Evolutionary conservation across 2,888 invertebrate genomes (phyloP), one percentile per base, ranked within the genome.

Genomic region (Morpho deidamia): DNA sequence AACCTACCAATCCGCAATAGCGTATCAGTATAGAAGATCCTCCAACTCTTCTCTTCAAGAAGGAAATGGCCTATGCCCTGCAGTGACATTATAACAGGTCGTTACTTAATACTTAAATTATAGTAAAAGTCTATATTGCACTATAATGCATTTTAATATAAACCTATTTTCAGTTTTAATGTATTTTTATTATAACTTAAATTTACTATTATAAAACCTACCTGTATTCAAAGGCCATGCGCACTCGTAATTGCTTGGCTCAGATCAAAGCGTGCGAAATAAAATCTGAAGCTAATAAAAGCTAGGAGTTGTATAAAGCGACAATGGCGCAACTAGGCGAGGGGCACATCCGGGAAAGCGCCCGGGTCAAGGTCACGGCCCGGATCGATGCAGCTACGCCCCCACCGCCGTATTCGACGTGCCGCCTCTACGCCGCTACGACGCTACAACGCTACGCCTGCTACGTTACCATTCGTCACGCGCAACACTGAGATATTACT

Each of bases 341-440:
- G 72, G 64, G 65, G 78, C 72, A 83, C 81, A 85, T 83, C 89
- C 87, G 89, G 88, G 88, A 87, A 83, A 81, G 84, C 87, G 88
- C 87, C 79, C 91, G 79, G 91, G 92, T 91, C 92, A 92, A 91
- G 92, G 92, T 92, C 92, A 91, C 90, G 90, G 88, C 79, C 83
- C 80, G 86, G 91, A 91, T 91, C 92, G 92, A 92, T 92, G 90
- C 90, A 91, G 92, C 91, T 82, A 82, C 82, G 81, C 75, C 77
- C 79, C 78, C 72, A 70, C 71, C 69, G 70, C 73, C 72, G 72
- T 75, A 69, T 69, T 71, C 64, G n/a, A 23, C 56, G 58, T 62
- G 69, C 61, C 73, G 70, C 62, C 67, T 64, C 69, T 72, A 71
- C 75, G 68, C 61, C 56, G 60, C 69, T 68, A 69, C 66, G 64